Base-by-base conservation (phyloP, 2,113 vertebrate genomes). In the Tragelaphus strepsiceros region DNA sequence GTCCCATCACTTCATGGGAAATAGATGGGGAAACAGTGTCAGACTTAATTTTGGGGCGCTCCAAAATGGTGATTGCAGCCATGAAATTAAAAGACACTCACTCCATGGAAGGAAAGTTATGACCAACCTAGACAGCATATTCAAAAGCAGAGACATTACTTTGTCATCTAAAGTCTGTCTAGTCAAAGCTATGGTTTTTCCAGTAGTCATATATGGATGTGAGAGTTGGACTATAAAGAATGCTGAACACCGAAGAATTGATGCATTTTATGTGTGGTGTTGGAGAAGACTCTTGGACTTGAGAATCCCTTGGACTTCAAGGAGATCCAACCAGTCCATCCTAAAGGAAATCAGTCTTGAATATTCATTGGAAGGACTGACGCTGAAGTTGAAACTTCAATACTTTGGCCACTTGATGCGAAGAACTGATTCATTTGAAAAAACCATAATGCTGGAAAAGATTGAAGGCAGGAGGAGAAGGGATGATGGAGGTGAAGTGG, bases 201-300 rank as follows among this genome's bases (percentile, higher is more conserved):
- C 17, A 35, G 9, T 71, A 22, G 17, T 22, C n/a, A 5, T 71
- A 4, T 35, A 35, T 35, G 64, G n/a, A 71, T 71, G 19, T 11
- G 2, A 21, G 17, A 35, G n/a, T 71, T 71, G 19, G 19, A 71
- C 64, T 71, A 35, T 12, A 35, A 71, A 71, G 64, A 21, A 10
- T 12, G 19, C 19, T 71, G 64, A 71, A 19, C 2, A 2, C n/a
- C 0, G 0, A 71, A 35, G 4, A 35, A 35, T 5, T 71, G 64
- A 22, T 71, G n/a, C 64, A 35, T 67, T 35, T 71, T n/a, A 71
- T 39, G 17, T 35, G 67, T 39, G 19, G 19, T 71, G 2, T 71
- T 71, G 67, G n/a, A 71, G 67, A 71, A 71, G 5, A 71, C 19
- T 12, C 67, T 12, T 43, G 43, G 43, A 43, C 43, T 43, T 39